Base-by-base conservation (phyloP, 2,797 vertebrate genomes). In the Nothura maculosa region DNA sequence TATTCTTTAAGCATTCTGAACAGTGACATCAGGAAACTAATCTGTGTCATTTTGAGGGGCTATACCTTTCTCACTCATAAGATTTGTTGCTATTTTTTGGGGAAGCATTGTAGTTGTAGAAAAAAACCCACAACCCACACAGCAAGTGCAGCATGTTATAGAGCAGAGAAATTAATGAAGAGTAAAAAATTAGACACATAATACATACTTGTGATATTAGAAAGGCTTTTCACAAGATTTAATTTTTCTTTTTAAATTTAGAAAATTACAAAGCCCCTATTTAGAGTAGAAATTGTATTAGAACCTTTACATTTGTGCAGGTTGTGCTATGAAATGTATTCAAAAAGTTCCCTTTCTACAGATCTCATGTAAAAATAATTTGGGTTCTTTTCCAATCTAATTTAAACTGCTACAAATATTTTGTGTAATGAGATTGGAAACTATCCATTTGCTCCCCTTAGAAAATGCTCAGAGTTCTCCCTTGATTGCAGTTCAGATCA, bases 361-460 rank as follows among this genome's bases (percentile, higher is more conserved):
- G 47, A 81, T 66, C 30, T 91, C 43, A 18, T n/a, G 38, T 70
- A 94, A 91, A 93, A 94, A 81, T 86, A 95, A 94, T 84, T 88
- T 58, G 64, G 80, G 82, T 88, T 91, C 45, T 88, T 81, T 81
- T 96, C 85, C 87, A 92, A 84, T 64, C 67, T 79, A 94, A 96
- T 94, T 89, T 90, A 91, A 92, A 88, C 76, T 62, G 40, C 34
- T 84, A 63, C 91, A 93, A 93, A 95, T 94, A 95, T 94, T 96
- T 95, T 91, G 80, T 92, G 60, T 86, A 94, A 91, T 91, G 82
- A 84, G 80, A 64, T 72, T 88, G 93, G 85, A 95, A 91, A 85
- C 74, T 68, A 93, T 93, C 91, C 89, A 92, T 93, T 95, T 92
- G 40, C n/a, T 93, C 82, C 77, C 77, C 70, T 68, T 93, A 84